Percentiles rank a stretch among this genome's conserved stretches.
These are phyloP conservation scores for Epizoanthus fatuus DNA, from an alignment of 92 coral and sea anemone species.

Conservation along the genomic window DNA sequence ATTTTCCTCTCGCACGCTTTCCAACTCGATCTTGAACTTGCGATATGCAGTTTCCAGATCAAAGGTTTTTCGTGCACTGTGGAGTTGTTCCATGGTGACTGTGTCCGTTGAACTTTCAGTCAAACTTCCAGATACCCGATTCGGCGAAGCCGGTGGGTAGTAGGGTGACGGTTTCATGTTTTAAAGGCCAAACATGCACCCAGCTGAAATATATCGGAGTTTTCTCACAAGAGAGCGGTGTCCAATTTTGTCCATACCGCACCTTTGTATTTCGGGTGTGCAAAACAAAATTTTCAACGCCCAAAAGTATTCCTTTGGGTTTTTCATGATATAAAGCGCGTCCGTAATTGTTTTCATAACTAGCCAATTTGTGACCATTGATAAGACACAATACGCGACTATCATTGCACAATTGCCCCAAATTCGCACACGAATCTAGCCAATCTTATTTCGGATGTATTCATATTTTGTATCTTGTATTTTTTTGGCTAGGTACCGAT, in stretches of 20 bases:
- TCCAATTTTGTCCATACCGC: background rate
- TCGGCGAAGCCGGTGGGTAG: slow-evolving; percentile 5
- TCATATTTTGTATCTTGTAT: too few relatives aligned
- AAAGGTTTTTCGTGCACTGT: slow-evolving; percentile 94
- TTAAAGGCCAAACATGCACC: background rate
- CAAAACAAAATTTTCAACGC: slow-evolving; percentile 29
- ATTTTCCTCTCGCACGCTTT: slow-evolving; percentile 91
- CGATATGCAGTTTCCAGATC: slow-evolving; percentile 96
- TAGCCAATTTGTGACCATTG: slow-evolving; percentile 15
- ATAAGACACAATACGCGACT: too few relatives aligned
- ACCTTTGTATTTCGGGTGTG: slow-evolving; percentile 18
- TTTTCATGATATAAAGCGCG: slow-evolving; percentile 17
- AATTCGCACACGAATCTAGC: too few relatives aligned
- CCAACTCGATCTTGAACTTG: slow-evolving; percentile 92
- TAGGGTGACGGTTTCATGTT: slow-evolving; percentile 27
- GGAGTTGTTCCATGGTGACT: slow-evolving; percentile 89
- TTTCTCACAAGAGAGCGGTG: background rate
- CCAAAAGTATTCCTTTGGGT: slow-evolving; percentile 19
- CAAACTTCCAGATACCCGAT: slow-evolving; percentile 12
- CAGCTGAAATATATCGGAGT: background rate
- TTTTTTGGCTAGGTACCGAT: too few relatives aligned
- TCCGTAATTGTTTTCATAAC: slow-evolving; percentile 7
- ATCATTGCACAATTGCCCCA: too few relatives aligned
- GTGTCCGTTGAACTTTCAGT: slow-evolving; percentile 60
- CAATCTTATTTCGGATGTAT: too few relatives aligned